Evolutionary conservation across 2,888 invertebrate species (phyloP), one percentile per base, ranked within the genome.

Genomic region (Balanococcus diminutus): DNA sequence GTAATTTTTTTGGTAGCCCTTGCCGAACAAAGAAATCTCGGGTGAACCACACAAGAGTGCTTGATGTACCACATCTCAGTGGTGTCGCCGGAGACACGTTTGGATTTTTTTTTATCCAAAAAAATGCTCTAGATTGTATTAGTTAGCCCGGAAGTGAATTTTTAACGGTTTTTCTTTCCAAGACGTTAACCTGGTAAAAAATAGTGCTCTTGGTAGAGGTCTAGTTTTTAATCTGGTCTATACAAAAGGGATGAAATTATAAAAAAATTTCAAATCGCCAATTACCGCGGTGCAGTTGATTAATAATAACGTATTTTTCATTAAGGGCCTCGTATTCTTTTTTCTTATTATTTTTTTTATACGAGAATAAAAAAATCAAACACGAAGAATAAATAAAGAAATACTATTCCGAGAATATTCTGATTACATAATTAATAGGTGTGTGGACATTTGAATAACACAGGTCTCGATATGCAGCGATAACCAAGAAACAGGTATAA

Each of bases 11-110:
- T 46, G n/a, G 28, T 28, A 67, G 11, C 67, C 67, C 28, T 28
- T 2, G 19, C n/a, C n/a, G 67, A 67, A 67, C 67, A 67, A 67
- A 28, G 19, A 25, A 16, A 36, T 42, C 25, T 31, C 31, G 14
- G 85, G 85, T 85, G 85, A 85, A 85, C 85, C 85, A 85, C 85
- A 85, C n/a, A 42, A 85, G 85, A 85, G 85, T 85, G 79, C 85
- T 85, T 79, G 85, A 85, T 85, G 85, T 85, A 85, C 85, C 75
- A 25, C 84, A 84, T 56, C 32, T 32, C 75, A 36, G 31, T 3
- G 75, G 36, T 79, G 56, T 19, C 22, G 16, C 72, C 75, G 25
- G 19, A 84, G 19, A 39, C 39, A 72, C 19, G 16, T 61, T 61
- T 32, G 31, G 25, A 22, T 83, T 84, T 72, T 72, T 67, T 39